Conservation (phyloP, 2,113 vertebrate genomes). For the Pseudopodoces humilis region DNA sequence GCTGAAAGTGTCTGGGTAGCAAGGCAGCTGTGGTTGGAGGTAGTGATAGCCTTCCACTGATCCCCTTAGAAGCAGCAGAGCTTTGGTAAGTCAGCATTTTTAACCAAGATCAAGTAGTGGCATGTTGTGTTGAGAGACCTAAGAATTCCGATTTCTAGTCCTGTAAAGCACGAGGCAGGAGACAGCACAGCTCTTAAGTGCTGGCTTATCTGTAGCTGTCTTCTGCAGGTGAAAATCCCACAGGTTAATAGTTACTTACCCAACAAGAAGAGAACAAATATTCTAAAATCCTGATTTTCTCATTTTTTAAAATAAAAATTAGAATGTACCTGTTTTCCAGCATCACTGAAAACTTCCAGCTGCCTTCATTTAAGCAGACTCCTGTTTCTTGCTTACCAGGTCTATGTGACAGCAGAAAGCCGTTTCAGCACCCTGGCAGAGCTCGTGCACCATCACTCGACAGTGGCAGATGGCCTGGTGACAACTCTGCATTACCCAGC, state of each 20-base stretch:
- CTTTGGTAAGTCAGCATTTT: background rate
- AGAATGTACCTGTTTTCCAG: background rate
- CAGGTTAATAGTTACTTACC: background rate
- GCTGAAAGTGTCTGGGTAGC: background rate
- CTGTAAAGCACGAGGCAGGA: background rate
- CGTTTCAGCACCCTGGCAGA: slow-evolving; percentile 95
- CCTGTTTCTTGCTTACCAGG: slow-evolving; percentile 66
- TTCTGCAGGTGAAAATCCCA: background rate
- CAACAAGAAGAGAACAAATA: background rate
- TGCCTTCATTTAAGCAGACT: background rate
- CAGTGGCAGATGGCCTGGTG: slow-evolving; percentile 95
- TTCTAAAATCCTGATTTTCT: background rate
- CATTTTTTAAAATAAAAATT: no score
- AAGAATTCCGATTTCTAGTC: background rate
- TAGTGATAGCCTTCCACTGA: background rate
- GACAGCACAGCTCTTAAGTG: background rate
- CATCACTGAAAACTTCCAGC: background rate
- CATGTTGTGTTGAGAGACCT: background rate
- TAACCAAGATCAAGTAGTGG: background rate
- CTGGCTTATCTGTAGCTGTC: background rate
- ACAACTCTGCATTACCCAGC: slow-evolving; percentile 98
- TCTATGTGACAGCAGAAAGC: slow-evolving; percentile 97
- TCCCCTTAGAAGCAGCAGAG: background rate
- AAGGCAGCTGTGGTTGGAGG: background rate
- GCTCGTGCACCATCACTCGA: slow-evolving; percentile 98